phyloP scores from a whole-genome alignment of 1,140 invertebrate species.

The Achatina immaculata region DNA sequence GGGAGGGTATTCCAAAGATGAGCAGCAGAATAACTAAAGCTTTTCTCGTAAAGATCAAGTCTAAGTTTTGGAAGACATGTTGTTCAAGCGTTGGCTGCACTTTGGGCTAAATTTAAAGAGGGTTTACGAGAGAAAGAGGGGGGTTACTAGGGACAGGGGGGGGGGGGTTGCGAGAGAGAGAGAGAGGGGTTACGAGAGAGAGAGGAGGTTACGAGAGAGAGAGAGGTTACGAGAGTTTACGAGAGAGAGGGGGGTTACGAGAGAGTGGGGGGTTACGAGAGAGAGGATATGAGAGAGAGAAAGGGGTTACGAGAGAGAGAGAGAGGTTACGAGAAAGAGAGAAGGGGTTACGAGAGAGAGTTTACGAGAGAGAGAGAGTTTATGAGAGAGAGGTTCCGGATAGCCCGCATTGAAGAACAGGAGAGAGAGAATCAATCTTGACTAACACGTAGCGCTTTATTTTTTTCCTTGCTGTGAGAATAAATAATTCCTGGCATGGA shows the following conservation, averaged over 20 bases:
- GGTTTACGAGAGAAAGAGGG: not conserved
- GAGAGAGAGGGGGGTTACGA: not conserved
- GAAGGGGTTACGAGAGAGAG: not conserved
- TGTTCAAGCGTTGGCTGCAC: too few relatives aligned
- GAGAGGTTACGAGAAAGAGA: not conserved
- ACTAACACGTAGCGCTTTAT: too few relatives aligned
- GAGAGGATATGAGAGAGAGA: not conserved
- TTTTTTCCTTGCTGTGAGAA: too few relatives aligned
- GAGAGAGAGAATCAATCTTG: slow-evolving; percentile 17
- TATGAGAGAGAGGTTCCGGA: slow-evolving; percentile 6
- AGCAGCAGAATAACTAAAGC: too few relatives aligned
- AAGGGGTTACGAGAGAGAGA: not conserved
- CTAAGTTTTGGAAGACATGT: too few relatives aligned
- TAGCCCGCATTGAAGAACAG: too few relatives aligned
- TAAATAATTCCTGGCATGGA: too few relatives aligned
- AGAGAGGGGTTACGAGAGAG: not conserved
- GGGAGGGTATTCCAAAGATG: too few relatives aligned
- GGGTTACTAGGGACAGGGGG: not conserved
- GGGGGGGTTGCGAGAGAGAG: not conserved
- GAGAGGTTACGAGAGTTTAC: not conserved
- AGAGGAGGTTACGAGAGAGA: not conserved
- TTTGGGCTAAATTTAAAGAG: too few relatives aligned
- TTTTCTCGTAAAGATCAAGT: too few relatives aligned
- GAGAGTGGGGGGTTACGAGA: not conserved
- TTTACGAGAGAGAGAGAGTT: not conserved